Evolutionary conservation across 2,888 invertebrate genomes (phyloP).

Genomic region (Plusia festucae): DNA sequence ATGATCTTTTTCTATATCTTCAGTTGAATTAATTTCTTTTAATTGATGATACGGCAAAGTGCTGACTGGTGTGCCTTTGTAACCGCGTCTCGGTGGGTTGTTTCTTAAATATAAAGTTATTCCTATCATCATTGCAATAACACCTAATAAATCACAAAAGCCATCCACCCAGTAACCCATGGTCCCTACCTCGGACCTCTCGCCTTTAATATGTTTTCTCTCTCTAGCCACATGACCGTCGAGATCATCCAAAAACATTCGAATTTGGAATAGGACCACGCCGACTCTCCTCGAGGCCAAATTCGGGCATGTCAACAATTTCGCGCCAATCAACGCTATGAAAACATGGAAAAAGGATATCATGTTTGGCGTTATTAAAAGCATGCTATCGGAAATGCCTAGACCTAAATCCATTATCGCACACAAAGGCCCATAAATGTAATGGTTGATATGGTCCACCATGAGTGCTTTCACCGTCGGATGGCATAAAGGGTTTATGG

Average conservation of each 20-base stretch:
- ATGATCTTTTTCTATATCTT: constrained; percentile 84
- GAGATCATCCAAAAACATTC: constrained; percentile 95
- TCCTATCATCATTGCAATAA: constrained; percentile 92
- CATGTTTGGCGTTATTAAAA: constrained; percentile 94
- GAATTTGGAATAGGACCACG: constrained; percentile 93
- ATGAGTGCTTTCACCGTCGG: constrained; percentile 95
- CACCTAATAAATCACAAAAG: constrained; percentile 94
- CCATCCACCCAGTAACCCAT: constrained; percentile 95
- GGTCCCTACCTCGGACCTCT: constrained; percentile 94
- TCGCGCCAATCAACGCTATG: constrained; percentile 93
- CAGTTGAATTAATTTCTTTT: constrained; percentile 80
- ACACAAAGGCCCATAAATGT: constrained; percentile 94
- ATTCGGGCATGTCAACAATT: constrained; percentile 92
- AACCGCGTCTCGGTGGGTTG: constrained; percentile 93
- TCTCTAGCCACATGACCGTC: constrained; percentile 96
- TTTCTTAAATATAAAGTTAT: constrained; percentile 91
- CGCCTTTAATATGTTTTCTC: constrained; percentile 93
- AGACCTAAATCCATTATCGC: constrained; percentile 91
- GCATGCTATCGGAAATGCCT: constrained; percentile 89
- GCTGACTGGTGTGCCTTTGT: constrained; percentile 90
- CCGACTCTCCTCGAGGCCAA: constrained; percentile 92
- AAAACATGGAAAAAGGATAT: constrained; percentile 95
- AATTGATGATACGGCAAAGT: constrained; percentile 86
- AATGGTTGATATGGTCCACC: constrained; percentile 95
- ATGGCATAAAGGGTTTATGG: constrained; percentile 93